Evolutionary conservation across 2,888 invertebrate genomes (phyloP), one percentile per base, ranked within the genome.

Genomic region (Drosophila siamana): DNA sequence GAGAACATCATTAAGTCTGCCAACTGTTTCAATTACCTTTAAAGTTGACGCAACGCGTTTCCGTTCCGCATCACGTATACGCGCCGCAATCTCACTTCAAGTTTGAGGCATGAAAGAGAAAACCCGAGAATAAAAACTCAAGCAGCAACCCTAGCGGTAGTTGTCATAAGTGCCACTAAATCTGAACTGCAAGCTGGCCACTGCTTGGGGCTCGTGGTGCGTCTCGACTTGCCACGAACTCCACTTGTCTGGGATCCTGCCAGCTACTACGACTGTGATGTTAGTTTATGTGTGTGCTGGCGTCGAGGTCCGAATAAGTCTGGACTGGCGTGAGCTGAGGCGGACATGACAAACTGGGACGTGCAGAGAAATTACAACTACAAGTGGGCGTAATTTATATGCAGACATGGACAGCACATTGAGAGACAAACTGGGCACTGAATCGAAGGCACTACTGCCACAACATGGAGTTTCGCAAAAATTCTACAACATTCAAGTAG

Each of bases 351-450:
- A 78, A 75, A 80, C 82, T 75, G 81, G 51, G 70, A 84, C 84
- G 86, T 84, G 85, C 67, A 70, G 67, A 64, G 74, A 86, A 82
- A 86, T 67, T 72, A 75, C 76, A 81, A 85, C 71, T 81, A 87
- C 87, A 87, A 84, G 81, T 33, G 73, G 69, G 69, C 69, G 68
- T 78, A 81, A 85, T 84, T 84, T 85, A 87, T 85, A 81, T 87
- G 87, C 87, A 81, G 82, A 81, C 87, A 76, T 76, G 85, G 66
- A 62, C 79, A 63, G 64, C 64, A 83, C 83, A 81, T 83, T 73
- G 78, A 69, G 65, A 72, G 66, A 72, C 84, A 83, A 69, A 76
- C 73, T 62, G 56, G 51, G 47, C 54, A 72, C 52, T 67, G 54
- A 78, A 80, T 83, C 77, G 86, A 83, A 59, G 16, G n/a, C 11